phyloP scores from a whole-genome alignment of 2,797 vertebrate genomes.

The Parambassis ranga region DNA sequence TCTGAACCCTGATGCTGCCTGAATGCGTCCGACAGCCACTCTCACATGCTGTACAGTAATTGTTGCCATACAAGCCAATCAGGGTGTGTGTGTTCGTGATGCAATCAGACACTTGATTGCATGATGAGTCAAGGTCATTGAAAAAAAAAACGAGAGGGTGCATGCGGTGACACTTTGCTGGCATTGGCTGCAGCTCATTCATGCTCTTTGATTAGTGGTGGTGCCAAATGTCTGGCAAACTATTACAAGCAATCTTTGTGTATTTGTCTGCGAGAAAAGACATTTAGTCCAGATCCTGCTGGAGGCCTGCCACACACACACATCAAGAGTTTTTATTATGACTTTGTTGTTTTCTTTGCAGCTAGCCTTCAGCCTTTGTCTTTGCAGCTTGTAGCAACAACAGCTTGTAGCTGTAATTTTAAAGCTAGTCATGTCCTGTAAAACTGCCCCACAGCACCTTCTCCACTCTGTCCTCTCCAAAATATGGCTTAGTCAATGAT shows the following conservation, averaged over 20 bases:
- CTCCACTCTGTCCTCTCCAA: background rate
- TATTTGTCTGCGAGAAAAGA: slow-evolving; percentile 13
- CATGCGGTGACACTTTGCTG: background rate
- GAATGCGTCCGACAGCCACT: slow-evolving; percentile 2
- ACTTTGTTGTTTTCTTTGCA: background rate
- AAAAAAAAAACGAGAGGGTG: slow-evolving; percentile 28
- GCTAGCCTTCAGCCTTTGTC: background rate
- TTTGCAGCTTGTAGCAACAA: no score
- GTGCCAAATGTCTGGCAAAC: slow-evolving; percentile 25
- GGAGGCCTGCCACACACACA: background rate
- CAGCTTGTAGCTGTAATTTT: no score
- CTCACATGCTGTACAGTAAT: slow-evolving; percentile 8
- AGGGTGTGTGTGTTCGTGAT: background rate
- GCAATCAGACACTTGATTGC: slow-evolving; percentile 36
- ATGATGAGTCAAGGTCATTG: slow-evolving; percentile 54
- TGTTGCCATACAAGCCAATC: slow-evolving; percentile 4
- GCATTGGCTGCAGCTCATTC: background rate
- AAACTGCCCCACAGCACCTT: slow-evolving; percentile 33
- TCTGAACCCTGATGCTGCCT: background rate
- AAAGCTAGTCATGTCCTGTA: slow-evolving; percentile 30
- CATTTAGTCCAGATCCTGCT: background rate
- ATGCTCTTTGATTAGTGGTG: slow-evolving; percentile 15
- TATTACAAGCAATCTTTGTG: background rate
- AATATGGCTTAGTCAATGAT: slow-evolving; percentile 45
- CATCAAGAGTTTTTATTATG: background rate